A percentile compares a stretch with the other conserved stretches of the same genome.
Conservation (phyloP, 2,797 vertebrate species). For the Gambelia wislizenii region DNA sequence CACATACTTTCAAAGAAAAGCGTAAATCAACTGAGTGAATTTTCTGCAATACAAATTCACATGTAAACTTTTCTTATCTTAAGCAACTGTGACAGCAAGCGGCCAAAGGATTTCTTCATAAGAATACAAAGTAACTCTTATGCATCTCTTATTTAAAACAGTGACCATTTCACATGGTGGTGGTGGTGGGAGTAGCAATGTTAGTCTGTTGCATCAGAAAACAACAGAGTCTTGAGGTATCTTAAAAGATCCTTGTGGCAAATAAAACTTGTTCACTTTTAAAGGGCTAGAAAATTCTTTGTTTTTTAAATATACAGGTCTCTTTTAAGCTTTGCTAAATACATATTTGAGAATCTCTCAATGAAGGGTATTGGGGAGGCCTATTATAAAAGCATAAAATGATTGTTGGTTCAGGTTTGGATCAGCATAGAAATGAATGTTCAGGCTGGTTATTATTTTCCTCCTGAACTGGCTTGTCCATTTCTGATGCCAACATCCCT, state of each 20-base stretch:
- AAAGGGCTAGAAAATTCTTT: not conserved
- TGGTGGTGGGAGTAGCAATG: too few species aligned
- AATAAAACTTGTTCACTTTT: not conserved
- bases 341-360: slow-evolving; percentile 27
- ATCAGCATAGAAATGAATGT: slow-evolving; percentile 41
- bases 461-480: slow-evolving; percentile 53
- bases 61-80: not conserved
- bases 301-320: not conserved
- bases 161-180: too few species aligned
- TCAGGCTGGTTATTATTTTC: slow-evolving; percentile 48
- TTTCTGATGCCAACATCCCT: slow-evolving; percentile 51
- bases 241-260: not conserved
- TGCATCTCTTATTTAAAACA: slow-evolving; percentile 2
- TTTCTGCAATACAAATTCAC: not conserved
- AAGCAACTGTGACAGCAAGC: not conserved
- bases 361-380: slow-evolving; percentile 11
- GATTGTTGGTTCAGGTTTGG: slow-evolving; percentile 50
- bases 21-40: not conserved
- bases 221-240: not conserved
- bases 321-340: not conserved
- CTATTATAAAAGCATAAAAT: slow-evolving; percentile 32
- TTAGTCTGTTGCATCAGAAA: not conserved
- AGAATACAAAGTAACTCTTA: not conserved
- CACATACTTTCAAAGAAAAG: not conserved
- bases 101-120: not conserved